phyloP scores from a whole-genome alignment of 2,888 invertebrate genomes.

The Luffia ferchaultella region DNA sequence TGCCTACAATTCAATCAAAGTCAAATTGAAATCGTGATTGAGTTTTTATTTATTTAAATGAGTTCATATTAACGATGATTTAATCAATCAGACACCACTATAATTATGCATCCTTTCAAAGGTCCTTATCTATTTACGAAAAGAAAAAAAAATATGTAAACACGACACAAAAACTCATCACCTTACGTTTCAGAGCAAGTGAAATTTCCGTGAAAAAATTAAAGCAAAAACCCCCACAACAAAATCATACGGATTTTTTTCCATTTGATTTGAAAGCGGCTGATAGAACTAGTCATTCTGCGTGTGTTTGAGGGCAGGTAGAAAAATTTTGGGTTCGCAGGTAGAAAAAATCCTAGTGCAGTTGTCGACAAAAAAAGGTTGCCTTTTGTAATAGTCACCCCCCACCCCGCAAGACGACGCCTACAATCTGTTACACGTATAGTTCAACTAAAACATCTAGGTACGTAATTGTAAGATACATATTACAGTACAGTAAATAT shows the following conservation, averaged over 20 bases:
- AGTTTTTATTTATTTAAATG: too few relatives aligned
- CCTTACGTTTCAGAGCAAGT: constrained; percentile 6
- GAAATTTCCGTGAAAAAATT: constrained; percentile 49
- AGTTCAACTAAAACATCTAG: neutral
- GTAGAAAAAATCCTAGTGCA: constrained; percentile 52
- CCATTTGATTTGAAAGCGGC: neutral
- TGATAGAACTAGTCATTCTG: constrained; percentile 2
- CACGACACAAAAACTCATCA: constrained; percentile 4
- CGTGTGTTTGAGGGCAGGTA: constrained; percentile 2
- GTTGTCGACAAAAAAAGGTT: constrained; percentile 45
- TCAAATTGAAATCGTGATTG: too few relatives aligned
- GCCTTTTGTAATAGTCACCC: constrained; percentile 56
- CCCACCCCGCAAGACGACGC: constrained; percentile 28
- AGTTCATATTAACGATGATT: too few relatives aligned
- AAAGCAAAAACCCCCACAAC: constrained; percentile 43
- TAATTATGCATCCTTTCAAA: too few relatives aligned
- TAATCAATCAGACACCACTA: too few relatives aligned
- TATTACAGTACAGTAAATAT: neutral
- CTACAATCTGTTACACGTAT: constrained; percentile 22
- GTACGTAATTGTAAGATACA: neutral
- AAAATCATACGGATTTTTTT: neutral
- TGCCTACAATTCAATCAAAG: too few relatives aligned
- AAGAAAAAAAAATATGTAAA: constrained; percentile 4
- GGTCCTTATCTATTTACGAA: too few relatives aligned
- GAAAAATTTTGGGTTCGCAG: constrained; percentile 51